Percentiles rank a stretch among this genome's conserved stretches.
Evolutionary conservation across 2,797 vertebrate species (phyloP).

Genomic region (Rhodeus uyekii): DNA sequence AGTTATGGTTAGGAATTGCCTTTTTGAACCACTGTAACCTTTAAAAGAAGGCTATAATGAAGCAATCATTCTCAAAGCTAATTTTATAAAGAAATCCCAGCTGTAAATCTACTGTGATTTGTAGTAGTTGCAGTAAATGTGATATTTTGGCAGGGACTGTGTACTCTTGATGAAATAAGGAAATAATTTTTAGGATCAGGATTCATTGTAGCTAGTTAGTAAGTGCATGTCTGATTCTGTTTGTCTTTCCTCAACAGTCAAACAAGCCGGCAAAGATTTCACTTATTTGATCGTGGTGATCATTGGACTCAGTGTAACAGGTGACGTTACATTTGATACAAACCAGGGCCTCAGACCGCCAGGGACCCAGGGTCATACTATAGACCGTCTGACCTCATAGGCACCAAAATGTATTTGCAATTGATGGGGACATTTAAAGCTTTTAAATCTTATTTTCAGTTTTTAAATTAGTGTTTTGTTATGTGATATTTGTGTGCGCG

Average conservation of each 20-base stretch:
- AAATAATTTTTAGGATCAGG: no score
- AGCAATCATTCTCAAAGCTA: background rate
- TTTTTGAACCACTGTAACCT: no score
- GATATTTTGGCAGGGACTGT: background rate
- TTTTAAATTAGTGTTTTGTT: no score
- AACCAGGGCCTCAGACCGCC: background rate
- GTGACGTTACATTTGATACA: slow-evolving; percentile 62
- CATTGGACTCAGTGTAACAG: slow-evolving; percentile 89
- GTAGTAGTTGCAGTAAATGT: background rate
- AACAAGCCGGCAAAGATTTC: slow-evolving; percentile 90
- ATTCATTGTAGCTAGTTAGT: background rate
- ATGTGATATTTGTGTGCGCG: no score
- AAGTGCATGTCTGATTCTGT: background rate
- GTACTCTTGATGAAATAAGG: background rate
- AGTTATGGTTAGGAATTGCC: background rate
- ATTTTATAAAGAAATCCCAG: background rate
- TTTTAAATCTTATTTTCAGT: no score
- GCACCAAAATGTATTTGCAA: background rate
- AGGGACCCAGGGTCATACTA: no score
- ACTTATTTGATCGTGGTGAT: slow-evolving; percentile 90
- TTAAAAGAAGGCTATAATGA: background rate
- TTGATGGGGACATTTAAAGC: no score
- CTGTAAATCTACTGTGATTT: background rate
- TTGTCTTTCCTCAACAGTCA: slow-evolving; percentile 77
- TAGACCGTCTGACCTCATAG: no score